Conservation (phyloP, 2,888 invertebrate genomes). For the Andrena chrysosceles region DNA sequence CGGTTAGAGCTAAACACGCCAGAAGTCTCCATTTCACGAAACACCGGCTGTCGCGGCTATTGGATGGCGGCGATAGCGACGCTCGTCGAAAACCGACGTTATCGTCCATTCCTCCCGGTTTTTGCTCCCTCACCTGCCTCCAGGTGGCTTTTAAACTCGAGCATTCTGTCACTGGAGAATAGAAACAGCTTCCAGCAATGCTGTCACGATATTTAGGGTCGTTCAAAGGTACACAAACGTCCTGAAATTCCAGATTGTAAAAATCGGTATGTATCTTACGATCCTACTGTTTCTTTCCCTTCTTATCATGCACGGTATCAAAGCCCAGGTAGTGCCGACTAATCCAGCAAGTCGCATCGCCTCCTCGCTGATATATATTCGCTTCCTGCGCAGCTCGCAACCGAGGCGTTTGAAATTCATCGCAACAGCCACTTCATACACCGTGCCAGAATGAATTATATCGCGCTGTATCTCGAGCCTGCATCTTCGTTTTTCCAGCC, state of each 20-base stretch:
- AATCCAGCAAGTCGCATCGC: constrained; percentile 7
- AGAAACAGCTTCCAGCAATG: not conserved
- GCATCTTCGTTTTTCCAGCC: constrained; percentile 59
- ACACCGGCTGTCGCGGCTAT: constrained; percentile 7
- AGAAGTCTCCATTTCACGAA: constrained; percentile 47
- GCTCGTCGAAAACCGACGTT: constrained; percentile 32
- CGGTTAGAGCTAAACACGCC: constrained; percentile 43
- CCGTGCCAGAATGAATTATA: constrained; percentile 64
- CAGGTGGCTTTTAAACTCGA: constrained; percentile 7
- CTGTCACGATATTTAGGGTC: not conserved
- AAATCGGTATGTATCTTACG: not conserved
- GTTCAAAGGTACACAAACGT: not conserved
- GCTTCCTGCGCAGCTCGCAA: not conserved
- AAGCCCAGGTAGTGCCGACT: not conserved
- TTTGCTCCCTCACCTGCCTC: not conserved
- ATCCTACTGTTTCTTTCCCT: not conserved
- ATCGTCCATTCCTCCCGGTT: constrained; percentile 29
- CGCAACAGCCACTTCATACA: constrained; percentile 57
- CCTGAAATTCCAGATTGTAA: not conserved
- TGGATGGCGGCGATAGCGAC: constrained; percentile 22
- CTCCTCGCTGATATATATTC: constrained; percentile 36
- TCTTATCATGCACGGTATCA: not conserved
- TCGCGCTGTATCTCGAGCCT: constrained; percentile 42
- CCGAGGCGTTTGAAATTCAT: constrained; percentile 57
- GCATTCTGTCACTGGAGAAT: too few relatives aligned